These are phyloP conservation scores for Dolichomitus sp. DNA, from an alignment of 2,888 invertebrate species.

Conservation along the genomic window DNA sequence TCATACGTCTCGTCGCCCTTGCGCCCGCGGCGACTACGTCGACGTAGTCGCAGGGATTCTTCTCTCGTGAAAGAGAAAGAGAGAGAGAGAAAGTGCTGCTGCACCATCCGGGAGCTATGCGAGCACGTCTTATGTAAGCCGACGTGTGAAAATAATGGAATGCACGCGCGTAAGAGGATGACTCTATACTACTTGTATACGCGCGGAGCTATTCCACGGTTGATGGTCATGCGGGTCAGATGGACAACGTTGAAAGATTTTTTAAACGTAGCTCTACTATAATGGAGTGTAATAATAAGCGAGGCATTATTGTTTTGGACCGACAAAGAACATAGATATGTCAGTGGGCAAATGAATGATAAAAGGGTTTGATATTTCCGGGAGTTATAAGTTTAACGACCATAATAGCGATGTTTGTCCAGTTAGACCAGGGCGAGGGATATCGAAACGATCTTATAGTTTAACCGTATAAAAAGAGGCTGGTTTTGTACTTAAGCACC, in stretches of 20 bases:
- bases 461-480: background rate
- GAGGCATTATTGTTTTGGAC: background rate
- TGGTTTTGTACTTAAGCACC: no score
- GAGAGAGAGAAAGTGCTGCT: constrained; percentile 20
- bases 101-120: constrained; percentile 43
- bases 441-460: background rate
- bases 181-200: constrained; percentile 6
- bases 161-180: constrained; percentile 25
- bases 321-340: background rate
- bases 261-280: background rate
- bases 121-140: constrained; percentile 41
- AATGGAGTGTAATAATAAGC: background rate
- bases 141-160: constrained; percentile 64
- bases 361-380: background rate
- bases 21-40: constrained; percentile 2
- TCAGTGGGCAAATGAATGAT: background rate
- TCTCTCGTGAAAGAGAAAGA: constrained; percentile 26
- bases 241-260: background rate
- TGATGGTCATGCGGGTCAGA: constrained; percentile 2
- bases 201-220: background rate
- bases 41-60: constrained; percentile 63
- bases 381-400: background rate
- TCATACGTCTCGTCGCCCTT: constrained; percentile 11
- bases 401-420: background rate
- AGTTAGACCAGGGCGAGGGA: background rate